phyloP scores from a whole-genome alignment of 2,797 vertebrate genomes.

The Chaunax sp. region DNA sequence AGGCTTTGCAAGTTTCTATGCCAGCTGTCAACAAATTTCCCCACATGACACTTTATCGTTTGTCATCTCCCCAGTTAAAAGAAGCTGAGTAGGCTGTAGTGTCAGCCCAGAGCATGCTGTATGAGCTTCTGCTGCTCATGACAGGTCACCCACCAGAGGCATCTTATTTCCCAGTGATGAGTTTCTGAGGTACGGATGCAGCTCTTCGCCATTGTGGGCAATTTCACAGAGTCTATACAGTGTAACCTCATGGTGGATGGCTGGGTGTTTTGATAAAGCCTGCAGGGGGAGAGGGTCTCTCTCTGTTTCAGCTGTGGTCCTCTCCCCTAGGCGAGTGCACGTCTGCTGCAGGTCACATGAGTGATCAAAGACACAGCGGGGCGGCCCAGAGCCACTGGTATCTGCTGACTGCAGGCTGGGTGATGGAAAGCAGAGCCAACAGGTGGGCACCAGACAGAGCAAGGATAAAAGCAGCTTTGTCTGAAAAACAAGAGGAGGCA shows the following conservation, averaged over 20 bases:
- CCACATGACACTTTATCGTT: constrained; percentile 60
- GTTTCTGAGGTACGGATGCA: constrained; percentile 12
- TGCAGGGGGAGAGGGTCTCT: constrained; percentile 23
- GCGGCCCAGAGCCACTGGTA: constrained; percentile 48
- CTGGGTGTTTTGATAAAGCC: constrained; percentile 31
- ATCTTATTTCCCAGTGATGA: constrained; percentile 42
- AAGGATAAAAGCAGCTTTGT: constrained; percentile 76
- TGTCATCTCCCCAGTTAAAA: constrained; percentile 44
- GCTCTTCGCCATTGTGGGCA: constrained; percentile 24
- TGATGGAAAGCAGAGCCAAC: constrained; percentile 79
- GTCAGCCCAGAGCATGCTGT: constrained; percentile 30
- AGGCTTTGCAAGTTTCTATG: constrained; percentile 57
- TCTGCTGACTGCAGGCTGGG: constrained; percentile 55
- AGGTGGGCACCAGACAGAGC: constrained; percentile 78
- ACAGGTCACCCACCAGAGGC: constrained; percentile 57
- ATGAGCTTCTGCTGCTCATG: constrained; percentile 28
- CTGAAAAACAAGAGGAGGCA: constrained; percentile 71
- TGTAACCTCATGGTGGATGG: constrained; percentile 36
- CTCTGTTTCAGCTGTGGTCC: constrained; percentile 7
- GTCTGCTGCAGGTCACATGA: constrained; percentile 64
- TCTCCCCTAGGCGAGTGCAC: constrained; percentile 29
- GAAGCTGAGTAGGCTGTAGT: constrained; percentile 31
- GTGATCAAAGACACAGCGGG: constrained; percentile 73
- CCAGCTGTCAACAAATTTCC: constrained; percentile 70
- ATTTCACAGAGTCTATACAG: constrained; percentile 42